These are phyloP conservation scores for Brachyrhaphis roseni DNA, from an alignment of 2,797 vertebrate species.

Conservation along the genomic window DNA sequence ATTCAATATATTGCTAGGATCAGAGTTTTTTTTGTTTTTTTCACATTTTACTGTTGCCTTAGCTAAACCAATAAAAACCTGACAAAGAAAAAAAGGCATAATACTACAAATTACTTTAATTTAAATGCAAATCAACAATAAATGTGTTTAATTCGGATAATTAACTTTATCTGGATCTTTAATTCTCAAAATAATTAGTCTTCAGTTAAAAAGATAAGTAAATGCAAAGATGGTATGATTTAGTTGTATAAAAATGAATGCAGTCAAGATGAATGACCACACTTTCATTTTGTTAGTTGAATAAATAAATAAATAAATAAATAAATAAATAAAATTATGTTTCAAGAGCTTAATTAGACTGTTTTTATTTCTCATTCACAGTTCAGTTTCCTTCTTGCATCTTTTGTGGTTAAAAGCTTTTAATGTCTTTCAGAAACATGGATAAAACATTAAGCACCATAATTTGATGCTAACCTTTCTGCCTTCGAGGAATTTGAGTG, in stretches of 20 bases:
- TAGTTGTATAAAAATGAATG: not conserved
- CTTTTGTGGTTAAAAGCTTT: not conserved
- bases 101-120: not conserved
- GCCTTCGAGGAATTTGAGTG: constrained; percentile 95
- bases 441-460: not conserved
- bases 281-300: not conserved
- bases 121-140: not conserved
- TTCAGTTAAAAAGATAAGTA: not conserved
- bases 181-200: not conserved
- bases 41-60: not conserved
- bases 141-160: not conserved
- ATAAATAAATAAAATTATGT: not conserved
- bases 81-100: not conserved
- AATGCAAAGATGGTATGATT: not conserved
- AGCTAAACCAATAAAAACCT: not conserved
- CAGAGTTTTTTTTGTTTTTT: not conserved
- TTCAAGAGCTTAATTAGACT: not conserved
- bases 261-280: not conserved
- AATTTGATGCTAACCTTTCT: constrained; percentile 85
- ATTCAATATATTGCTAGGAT: not conserved
- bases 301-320: not conserved
- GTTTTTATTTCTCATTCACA: no score
- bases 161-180: no score
- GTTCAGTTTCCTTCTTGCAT: not conserved
- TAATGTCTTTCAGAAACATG: not conserved